Conservation (phyloP, 1,140 invertebrate species). For the Pseudomyrmex gracilis region DNA sequence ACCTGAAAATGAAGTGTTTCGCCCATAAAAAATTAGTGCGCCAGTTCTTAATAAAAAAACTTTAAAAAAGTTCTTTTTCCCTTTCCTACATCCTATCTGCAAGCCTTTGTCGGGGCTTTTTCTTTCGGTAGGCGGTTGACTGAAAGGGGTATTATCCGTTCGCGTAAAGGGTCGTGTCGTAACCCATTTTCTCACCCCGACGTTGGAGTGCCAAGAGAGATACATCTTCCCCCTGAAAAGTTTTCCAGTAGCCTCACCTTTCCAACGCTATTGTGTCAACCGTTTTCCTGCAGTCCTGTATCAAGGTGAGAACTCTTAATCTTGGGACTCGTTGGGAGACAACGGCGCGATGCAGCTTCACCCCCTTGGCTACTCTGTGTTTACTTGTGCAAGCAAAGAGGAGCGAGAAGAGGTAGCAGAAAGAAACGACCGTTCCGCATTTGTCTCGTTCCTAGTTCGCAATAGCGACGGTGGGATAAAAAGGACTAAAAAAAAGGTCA, state of each 20-base stretch:
- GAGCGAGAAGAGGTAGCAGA: conserved; percentile 7
- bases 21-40: not conserved
- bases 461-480: conserved; percentile 35
- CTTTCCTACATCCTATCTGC: not conserved
- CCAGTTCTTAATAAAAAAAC: conserved; percentile 59
- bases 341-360: conserved; percentile 10
- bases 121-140: conserved; percentile 11
- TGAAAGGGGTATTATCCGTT: conserved; percentile 7
- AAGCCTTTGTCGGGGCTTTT: conserved; percentile 10
- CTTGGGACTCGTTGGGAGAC: conserved; percentile 50
- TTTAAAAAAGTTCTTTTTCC: conserved; percentile 27
- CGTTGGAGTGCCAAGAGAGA: not conserved
- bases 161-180: conserved; percentile 3
- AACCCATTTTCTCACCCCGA: conserved; percentile 5
- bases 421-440: conserved; percentile 11
- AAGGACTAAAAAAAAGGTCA: not conserved
- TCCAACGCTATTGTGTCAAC: conserved; percentile 39
- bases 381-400: not conserved
- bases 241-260: conserved; percentile 38
- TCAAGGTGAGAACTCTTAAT: conserved; percentile 67
- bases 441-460: conserved; percentile 39
- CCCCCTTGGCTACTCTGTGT: conserved; percentile 23
- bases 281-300: conserved; percentile 42
- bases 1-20: not conserved
- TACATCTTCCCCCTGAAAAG: conserved; percentile 7